Evolutionary conservation across 2,113 vertebrate species (phyloP).

Genomic region (Eublepharis macularius): DNA sequence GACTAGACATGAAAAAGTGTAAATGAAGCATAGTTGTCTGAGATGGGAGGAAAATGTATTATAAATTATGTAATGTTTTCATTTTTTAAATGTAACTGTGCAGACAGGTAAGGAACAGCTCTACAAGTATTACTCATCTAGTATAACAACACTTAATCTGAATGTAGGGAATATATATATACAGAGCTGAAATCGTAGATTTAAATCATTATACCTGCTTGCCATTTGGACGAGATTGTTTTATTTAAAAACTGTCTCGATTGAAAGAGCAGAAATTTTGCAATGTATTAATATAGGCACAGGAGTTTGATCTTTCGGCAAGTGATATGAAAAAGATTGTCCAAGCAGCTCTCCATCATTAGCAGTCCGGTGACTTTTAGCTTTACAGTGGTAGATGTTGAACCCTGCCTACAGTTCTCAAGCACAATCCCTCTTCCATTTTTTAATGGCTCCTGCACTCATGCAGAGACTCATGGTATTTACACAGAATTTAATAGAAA

Average conservation of each 20-base stretch:
- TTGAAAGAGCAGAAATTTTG: neutral
- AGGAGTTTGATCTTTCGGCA: neutral
- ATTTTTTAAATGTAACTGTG: too few relatives aligned
- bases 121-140: too few relatives aligned
- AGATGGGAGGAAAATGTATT: too few relatives aligned
- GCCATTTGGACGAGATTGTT: too few relatives aligned
- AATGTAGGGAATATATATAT: too few relatives aligned
- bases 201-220: neutral
- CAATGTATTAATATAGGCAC: neutral
- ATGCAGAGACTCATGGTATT: neutral
- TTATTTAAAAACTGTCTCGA: neutral
- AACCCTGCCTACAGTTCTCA: neutral
- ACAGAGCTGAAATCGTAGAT: too few relatives aligned
- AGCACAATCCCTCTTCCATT: neutral
- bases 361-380: neutral
- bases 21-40: too few relatives aligned
- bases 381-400: neutral
- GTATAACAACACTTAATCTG: too few relatives aligned
- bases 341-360: neutral
- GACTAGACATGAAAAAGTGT: too few relatives aligned
- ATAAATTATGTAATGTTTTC: too few relatives aligned
- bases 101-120: too few relatives aligned
- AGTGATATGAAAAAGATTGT: conserved; percentile 7
- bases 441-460: neutral
- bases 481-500: neutral